Conservation (phyloP, 2,113 vertebrate species). For the Percopsis transmontana region DNA sequence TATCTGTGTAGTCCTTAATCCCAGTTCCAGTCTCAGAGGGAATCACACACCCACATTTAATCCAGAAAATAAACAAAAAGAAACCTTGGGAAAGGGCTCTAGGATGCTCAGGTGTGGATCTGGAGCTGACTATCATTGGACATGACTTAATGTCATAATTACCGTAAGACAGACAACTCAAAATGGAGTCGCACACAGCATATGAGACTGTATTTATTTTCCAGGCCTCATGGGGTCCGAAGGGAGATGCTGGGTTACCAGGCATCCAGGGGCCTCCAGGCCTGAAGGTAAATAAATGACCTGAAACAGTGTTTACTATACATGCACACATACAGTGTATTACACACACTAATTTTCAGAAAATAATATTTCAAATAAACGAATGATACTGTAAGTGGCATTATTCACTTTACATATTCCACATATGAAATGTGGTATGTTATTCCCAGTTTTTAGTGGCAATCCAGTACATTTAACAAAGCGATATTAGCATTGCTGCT, state of each 20-base stretch:
- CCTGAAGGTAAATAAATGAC: constrained; percentile 63
- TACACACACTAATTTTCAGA: not conserved
- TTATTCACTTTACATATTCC: no score
- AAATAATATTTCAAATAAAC: not conserved
- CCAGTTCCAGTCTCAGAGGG: not conserved
- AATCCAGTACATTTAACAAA: no score
- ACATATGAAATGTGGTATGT: no score
- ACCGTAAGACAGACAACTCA: no score
- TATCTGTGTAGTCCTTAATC: not conserved
- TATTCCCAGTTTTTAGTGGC: no score
- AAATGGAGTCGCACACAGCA: no score
- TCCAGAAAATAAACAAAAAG: not conserved
- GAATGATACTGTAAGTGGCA: no score
- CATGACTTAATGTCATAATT: no score
- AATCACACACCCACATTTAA: not conserved
- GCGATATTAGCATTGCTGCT: no score
- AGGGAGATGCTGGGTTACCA: constrained; percentile 83
- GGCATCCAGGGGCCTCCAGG: constrained; percentile 82
- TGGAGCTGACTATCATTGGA: no score
- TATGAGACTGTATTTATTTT: not conserved
- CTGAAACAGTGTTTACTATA: not conserved
- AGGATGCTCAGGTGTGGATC: no score
- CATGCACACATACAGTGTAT: not conserved
- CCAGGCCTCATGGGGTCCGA: constrained; percentile 85
- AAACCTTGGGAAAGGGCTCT: no score